phyloP scores from a whole-genome alignment of 2,797 vertebrate genomes.

The Schizothorax lantsangensis region DNA sequence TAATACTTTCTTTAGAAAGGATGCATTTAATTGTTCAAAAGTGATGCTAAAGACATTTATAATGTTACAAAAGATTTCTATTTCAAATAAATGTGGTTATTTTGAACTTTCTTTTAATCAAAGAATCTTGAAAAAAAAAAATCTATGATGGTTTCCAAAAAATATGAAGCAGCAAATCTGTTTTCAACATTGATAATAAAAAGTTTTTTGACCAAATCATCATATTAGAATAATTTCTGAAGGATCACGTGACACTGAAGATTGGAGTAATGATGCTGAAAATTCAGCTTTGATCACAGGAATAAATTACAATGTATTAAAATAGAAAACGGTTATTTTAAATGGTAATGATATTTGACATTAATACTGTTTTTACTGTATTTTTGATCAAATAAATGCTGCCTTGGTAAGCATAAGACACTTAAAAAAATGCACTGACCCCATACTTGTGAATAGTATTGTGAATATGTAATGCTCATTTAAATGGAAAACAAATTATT shows the following conservation, averaged over 20 bases:
- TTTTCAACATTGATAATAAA: background rate
- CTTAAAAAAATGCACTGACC: background rate
- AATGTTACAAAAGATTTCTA: background rate
- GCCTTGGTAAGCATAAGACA: background rate
- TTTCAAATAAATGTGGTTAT: background rate
- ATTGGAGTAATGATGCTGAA: background rate
- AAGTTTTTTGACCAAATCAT: no score
- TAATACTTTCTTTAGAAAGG: background rate
- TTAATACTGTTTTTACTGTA: background rate
- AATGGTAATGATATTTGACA: background rate
- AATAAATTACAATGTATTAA: no score
- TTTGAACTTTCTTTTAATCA: background rate
- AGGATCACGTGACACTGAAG: background rate
- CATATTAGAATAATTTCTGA: background rate
- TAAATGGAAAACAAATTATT: background rate
- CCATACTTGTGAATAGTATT: background rate
- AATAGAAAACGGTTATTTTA: background rate
- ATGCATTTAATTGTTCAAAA: background rate
- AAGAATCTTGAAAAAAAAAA: background rate
- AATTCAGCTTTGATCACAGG: background rate
- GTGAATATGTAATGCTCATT: background rate
- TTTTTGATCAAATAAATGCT: background rate
- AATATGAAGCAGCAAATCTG: background rate
- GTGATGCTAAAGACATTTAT: background rate
- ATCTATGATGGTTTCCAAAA: background rate